Percentiles rank a stretch among this genome's conserved stretches.
phyloP scores from a whole-genome alignment of 1,140 invertebrate genomes.

The Megalopta genalis region DNA sequence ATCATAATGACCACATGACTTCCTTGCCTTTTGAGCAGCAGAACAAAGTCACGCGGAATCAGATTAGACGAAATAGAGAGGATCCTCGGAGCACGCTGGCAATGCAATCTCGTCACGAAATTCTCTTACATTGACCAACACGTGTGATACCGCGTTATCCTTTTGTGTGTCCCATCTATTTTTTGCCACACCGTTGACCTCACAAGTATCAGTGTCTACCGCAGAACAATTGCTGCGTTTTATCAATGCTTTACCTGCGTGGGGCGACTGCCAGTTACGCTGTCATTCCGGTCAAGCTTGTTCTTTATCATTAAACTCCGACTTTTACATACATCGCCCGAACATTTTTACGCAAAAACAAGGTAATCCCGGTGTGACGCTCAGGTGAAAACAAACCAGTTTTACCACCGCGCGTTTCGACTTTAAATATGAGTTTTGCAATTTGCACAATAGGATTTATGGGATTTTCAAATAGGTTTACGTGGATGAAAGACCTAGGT shows the following conservation, averaged over 20 bases:
- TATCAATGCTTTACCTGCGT: not conserved
- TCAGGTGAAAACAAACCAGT: too few relatives aligned
- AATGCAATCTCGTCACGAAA: slow-evolving; percentile 4
- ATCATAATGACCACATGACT: slow-evolving; percentile 2
- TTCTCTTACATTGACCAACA: not conserved
- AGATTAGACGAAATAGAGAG: slow-evolving; percentile 6
- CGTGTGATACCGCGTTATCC: not conserved
- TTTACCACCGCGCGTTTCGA: too few relatives aligned
- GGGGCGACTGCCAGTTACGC: not conserved
- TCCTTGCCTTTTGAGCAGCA: not conserved
- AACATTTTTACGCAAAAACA: too few relatives aligned
- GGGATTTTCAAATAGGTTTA: too few relatives aligned
- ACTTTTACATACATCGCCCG: too few relatives aligned
- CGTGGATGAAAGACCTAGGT: too few relatives aligned
- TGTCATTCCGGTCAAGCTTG: not conserved
- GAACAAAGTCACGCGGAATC: slow-evolving; percentile 3
- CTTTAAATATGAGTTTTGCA: too few relatives aligned
- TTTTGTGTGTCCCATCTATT: not conserved
- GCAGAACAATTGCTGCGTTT: not conserved
- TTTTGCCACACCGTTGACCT: not conserved
- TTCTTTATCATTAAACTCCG: not conserved
- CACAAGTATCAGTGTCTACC: not conserved
- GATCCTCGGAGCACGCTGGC: not conserved
- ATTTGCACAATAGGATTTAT: too few relatives aligned
- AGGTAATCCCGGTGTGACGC: too few relatives aligned